phyloP scores from a whole-genome alignment of 2,888 invertebrate species.

The Callyntrura sp. region DNA sequence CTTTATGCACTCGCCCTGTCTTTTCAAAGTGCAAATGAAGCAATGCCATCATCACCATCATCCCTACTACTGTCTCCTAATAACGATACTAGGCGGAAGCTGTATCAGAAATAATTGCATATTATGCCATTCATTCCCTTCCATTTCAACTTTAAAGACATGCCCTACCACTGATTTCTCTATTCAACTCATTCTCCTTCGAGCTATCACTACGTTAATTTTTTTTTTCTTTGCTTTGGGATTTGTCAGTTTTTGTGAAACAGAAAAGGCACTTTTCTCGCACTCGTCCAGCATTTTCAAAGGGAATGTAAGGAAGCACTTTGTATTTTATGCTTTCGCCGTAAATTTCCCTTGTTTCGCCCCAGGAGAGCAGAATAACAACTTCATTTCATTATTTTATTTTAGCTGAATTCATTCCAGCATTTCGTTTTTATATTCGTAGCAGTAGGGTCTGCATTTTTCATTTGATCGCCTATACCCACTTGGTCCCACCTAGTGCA shows the following conservation, averaged over 20 bases:
- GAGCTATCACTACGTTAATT: neutral
- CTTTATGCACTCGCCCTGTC: neutral
- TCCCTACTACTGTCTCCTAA: too few relatives aligned
- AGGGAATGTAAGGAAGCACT: neutral
- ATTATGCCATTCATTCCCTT: neutral
- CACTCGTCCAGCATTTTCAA: too few relatives aligned
- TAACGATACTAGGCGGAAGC: neutral
- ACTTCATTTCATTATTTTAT: constrained; percentile 40
- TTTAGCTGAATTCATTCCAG: too few relatives aligned
- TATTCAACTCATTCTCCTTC: neutral
- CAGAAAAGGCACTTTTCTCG: too few relatives aligned
- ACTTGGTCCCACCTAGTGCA: neutral
- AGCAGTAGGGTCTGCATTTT: constrained; percentile 30
- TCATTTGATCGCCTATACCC: neutral
- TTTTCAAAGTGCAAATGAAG: neutral
- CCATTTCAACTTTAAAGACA: neutral
- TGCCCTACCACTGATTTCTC: neutral
- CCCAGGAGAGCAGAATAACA: constrained; percentile 9
- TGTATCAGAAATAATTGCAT: constrained; percentile 13
- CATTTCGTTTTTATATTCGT: neutral
- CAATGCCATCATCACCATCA: too few relatives aligned
- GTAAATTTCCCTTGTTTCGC: constrained; percentile 42
- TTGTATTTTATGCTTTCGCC: neutral
- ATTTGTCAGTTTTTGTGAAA: too few relatives aligned
- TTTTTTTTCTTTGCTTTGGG: neutral